Evolutionary conservation across 1,140 invertebrate genomes (phyloP).

Genomic region (Cotesia typhae): DNA sequence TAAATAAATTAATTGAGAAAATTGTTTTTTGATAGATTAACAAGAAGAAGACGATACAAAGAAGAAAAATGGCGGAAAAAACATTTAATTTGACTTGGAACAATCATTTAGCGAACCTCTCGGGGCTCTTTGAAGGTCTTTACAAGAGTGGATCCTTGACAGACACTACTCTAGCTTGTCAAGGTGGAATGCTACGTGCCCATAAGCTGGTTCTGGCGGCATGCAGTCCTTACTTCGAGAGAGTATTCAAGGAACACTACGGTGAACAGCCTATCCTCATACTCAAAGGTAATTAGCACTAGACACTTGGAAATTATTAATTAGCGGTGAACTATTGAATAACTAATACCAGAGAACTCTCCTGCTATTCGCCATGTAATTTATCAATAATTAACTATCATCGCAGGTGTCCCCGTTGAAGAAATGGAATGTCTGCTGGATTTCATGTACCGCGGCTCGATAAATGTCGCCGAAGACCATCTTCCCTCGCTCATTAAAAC

Average conservation of each 20-base stretch:
- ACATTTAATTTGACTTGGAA: slow-evolving; percentile 79
- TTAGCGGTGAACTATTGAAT: neutral
- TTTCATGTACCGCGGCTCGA: slow-evolving; percentile 78
- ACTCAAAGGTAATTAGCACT: slow-evolving; percentile 66
- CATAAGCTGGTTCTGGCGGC: slow-evolving; percentile 78
- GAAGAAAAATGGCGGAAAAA: slow-evolving; percentile 67
- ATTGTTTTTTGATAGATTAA: neutral
- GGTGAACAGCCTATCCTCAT: slow-evolving; percentile 79
- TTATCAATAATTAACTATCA: slow-evolving; percentile 8
- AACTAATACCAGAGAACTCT: neutral
- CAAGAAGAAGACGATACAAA: neutral
- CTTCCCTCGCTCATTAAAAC: slow-evolving; percentile 74
- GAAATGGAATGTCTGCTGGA: slow-evolving; percentile 77
- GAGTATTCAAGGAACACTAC: slow-evolving; percentile 73
- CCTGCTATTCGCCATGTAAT: neutral
- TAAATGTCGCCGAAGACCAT: slow-evolving; percentile 74
- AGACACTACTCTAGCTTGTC: slow-evolving; percentile 74
- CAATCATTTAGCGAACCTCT: slow-evolving; percentile 77
- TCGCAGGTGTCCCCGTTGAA: slow-evolving; percentile 68
- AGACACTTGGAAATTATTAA: neutral
- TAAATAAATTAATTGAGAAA: neutral
- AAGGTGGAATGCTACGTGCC: slow-evolving; percentile 72
- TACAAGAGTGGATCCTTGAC: slow-evolving; percentile 75
- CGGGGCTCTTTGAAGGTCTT: slow-evolving; percentile 75
- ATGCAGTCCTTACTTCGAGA: slow-evolving; percentile 79